A percentile compares a stretch with the other conserved stretches of the same genome.
phyloP scores from a whole-genome alignment of 1,140 invertebrate species.

The Gryllus bimaculatus region DNA sequence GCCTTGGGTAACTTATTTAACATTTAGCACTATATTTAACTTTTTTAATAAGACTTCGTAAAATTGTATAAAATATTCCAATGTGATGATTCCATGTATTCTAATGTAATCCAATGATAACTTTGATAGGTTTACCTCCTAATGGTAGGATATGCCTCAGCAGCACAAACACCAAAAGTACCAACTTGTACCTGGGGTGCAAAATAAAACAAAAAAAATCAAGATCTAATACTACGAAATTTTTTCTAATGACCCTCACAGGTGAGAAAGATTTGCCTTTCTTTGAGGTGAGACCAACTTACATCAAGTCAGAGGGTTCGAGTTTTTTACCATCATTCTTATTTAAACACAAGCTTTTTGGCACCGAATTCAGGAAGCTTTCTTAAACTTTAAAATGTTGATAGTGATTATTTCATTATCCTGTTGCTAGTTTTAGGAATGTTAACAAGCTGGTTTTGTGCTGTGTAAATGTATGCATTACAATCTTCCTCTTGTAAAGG shows the following conservation, averaged over 20 bases:
- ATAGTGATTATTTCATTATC: slow-evolving; percentile 19
- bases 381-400: slow-evolving; percentile 17
- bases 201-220: neutral
- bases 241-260: neutral
- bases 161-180: slow-evolving; percentile 19
- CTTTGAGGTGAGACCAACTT: slow-evolving; percentile 1
- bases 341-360: slow-evolving; percentile 19
- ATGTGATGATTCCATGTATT: slow-evolving; percentile 25
- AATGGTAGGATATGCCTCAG: slow-evolving; percentile 16
- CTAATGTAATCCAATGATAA: slow-evolving; percentile 20
- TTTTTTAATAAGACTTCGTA: slow-evolving; percentile 26
- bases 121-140: slow-evolving; percentile 20
- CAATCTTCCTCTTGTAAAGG: slow-evolving; percentile 9
- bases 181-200: slow-evolving; percentile 6
- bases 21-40: slow-evolving; percentile 26
- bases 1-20: slow-evolving; percentile 27
- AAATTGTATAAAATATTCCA: slow-evolving; percentile 26
- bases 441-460: slow-evolving; percentile 11
- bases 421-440: slow-evolving; percentile 19
- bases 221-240: neutral
- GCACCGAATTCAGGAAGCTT: slow-evolving; percentile 17
- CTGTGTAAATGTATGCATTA: slow-evolving; percentile 13
- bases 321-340: slow-evolving; percentile 15
- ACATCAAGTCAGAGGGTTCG: slow-evolving; percentile 17
- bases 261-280: neutral